Base-by-base conservation (phyloP, 2,888 invertebrate genomes). In the Amaurobius ferox region DNA sequence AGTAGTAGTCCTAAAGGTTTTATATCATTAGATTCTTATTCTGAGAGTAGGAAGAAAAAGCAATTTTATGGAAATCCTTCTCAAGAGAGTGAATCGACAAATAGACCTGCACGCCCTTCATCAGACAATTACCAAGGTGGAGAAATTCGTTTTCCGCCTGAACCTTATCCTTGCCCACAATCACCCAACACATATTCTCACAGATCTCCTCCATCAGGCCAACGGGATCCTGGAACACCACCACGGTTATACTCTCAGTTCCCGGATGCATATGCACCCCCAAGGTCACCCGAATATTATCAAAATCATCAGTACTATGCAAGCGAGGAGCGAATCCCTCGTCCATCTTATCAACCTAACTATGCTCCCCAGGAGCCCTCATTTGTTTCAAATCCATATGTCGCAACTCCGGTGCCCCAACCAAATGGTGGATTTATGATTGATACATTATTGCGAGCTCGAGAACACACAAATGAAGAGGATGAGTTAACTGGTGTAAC, bases 341-440 rank as follows among this genome's bases (percentile, higher is more conserved):
- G 80, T 9, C 76, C 88, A 11, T 32, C 78, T 16, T 88, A 88
- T 68, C 86, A 86, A n/a, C 77, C 88, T 26, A 81, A 74, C 32
- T 85, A 81, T 70, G 79, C 76, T 35, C 77, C 87, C 1, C 73
- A 70, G 29, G 83, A 79, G 19, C 70, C 44, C 29, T 68, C 87
- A 16, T 88, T 62, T 40, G 71, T 76, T 29, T 40, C 76, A 6
- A 85, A 85, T 48, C 79, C 86, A 35, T 87, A 88, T 67, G 73
- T 79, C 13, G 79, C 78, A 29, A 80, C 80, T 23, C 80, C 87
- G 0, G 81, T 78, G 26, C 80, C 76, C 11, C 87, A 87, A 29
- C 79, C 88, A 0, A 89, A 89, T 55, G 89, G 88, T n/a, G 89
- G 88, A 30, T 89, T 89, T 70, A 89, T 88, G 88, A 89, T 89